Conservation (phyloP, 2,888 invertebrate species). For the Oeneis ivallda region DNA sequence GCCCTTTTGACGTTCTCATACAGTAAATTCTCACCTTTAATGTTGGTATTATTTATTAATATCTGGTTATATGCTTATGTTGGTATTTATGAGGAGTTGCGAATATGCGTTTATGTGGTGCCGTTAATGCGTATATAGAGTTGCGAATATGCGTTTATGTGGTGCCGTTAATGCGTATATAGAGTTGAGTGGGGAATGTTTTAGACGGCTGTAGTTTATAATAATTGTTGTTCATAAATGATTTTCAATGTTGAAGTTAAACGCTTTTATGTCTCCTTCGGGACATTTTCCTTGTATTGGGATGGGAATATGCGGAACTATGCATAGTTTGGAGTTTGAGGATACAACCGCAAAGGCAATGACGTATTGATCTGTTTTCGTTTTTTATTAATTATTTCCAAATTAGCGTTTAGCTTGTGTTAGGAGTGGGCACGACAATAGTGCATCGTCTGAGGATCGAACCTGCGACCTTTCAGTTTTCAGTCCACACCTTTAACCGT, state of each 20-base stretch:
- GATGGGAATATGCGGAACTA: not conserved
- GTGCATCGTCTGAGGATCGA: no score
- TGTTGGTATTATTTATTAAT: slow-evolving; percentile 37
- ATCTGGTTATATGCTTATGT: slow-evolving; percentile 32
- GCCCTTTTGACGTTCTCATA: slow-evolving; percentile 39
- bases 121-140: slow-evolving; percentile 16
- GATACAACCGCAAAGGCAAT: no score
- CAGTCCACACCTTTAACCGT: no score
- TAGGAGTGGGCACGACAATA: no score
- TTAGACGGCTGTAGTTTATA: slow-evolving; percentile 10
- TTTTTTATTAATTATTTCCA: no score
- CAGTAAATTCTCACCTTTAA: slow-evolving; percentile 40
- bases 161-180: slow-evolving; percentile 14
- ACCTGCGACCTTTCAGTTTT: no score
- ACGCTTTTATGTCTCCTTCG: slow-evolving; percentile 18
- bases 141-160: slow-evolving; percentile 14
- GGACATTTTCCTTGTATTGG: not conserved
- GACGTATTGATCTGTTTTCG: no score
- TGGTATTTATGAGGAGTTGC: slow-evolving; percentile 19
- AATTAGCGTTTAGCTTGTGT: no score
- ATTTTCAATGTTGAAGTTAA: slow-evolving; percentile 10
- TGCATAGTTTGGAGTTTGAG: not conserved
- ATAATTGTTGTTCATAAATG: slow-evolving; percentile 12
- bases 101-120: slow-evolving; percentile 15
- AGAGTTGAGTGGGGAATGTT: slow-evolving; percentile 13